Base-by-base conservation (phyloP, 64 coral and sea anemone species). In the Dendrophyllia cribrosa region DNA sequence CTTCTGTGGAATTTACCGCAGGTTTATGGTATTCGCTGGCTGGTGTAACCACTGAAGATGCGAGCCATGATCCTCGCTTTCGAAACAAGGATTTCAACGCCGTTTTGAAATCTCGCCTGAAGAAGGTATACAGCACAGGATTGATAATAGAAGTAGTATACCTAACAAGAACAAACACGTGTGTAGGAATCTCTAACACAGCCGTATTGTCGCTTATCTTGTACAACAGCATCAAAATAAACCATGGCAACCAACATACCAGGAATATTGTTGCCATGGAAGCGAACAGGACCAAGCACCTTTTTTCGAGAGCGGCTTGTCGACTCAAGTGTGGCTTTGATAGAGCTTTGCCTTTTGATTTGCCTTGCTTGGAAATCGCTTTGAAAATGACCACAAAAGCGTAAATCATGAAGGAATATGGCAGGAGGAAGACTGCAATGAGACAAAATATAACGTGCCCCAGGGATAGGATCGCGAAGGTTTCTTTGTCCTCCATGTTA, bases 111-210 rank as follows among this genome's bases (percentile, higher is more conserved):
- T 92, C 90, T 5, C 90, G 70, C 58, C 83, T 92, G 48, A 92
- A 92, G 63, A 92, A 92, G 10, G 90, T 92, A 46, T 92, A 92
- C n/a, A 92, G 60, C 15, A 92, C 19, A 50, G 90, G 90, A 45
- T 92, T 92, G 58, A 86, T 86, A 58, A 92, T 78, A 24, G 80
- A 92, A 7, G 90, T 92, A 13, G 72, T 34, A 53, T 76, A 86
- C 24, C 90, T 63, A 2, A 92, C 82, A 2, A 92, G 24, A 8
- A 74, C 80, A 92, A 86, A 92, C 14, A 66, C 59, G 9, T 83
- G 79, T 1, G 79, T 16, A 0, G 79, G 60, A 62, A 66, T 83
- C 9, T 66, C 19, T 17, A 83, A 14, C 1, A 19, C 14, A 12
- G 11, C 17, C 6, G 3, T 20, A 12, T 83, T 17, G 34, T 83